Base-by-base conservation (phyloP, 2,888 invertebrate species). In the Ophion obscuratus region DNA sequence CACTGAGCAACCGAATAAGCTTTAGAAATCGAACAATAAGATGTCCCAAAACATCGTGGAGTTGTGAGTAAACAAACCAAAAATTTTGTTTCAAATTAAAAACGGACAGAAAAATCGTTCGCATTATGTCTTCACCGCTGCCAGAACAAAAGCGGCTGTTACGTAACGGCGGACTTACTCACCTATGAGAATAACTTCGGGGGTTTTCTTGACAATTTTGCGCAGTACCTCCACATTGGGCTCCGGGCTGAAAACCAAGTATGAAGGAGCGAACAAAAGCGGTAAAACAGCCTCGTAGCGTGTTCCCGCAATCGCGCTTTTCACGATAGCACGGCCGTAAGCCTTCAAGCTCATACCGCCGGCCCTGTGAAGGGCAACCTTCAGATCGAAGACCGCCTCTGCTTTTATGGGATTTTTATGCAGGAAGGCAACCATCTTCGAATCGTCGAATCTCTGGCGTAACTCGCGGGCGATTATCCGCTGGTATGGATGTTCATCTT, bases 101-200 rank as follows among this genome's bases (percentile, higher is more conserved):
- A 24, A 24, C 24, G 24, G 24, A 24, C 24, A 24, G 24, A 24
- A 24, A 24, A 24, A 31, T 31, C 31, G 31, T 31, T 31, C 31
- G 31, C 31, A 31, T 31, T 0, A 31, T 4, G 31, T 0, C 31
- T 31, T 31, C 31, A 31, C 31, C 31, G 31, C 4, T 31, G 31
- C 31, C 0, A 31, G 31, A 31, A 31, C 31, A 31, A 31, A 31
- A 31, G 4, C 31, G 4, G 31, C 31, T 31, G 31, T 31, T 31
- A 4, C 31, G 31, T 31, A 0, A 4, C 31, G 4, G 31, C 31
- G 31, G 24, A 24, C 1, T 47, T 76, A 91, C 92, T 91, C 93
- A 96, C 97, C 97, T 93, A 98, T 93, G 27, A 98, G 94, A 88
- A 97, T 93, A 90, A 97, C 94, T 92, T 97, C 96, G 1, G 97